Evolutionary conservation across 2,888 invertebrate genomes (phyloP), one percentile per base, ranked within the genome.

Genomic region (Drosophila fulvimacula): DNA sequence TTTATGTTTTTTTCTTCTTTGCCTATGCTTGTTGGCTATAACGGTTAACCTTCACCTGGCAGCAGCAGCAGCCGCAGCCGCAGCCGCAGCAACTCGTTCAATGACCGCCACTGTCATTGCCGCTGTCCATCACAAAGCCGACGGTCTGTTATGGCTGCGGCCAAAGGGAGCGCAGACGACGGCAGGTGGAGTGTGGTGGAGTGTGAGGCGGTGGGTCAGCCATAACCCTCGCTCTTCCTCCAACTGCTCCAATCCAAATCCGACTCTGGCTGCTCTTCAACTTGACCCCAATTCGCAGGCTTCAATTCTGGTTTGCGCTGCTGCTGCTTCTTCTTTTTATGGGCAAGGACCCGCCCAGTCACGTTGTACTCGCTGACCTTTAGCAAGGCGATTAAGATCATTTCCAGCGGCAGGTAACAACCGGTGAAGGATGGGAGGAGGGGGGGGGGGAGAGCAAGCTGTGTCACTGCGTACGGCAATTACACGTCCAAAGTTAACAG

Each of bases 61-160:
- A 51, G 46, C 15, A 56, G 51, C 36, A 27, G 27, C 27, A 27
- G 27, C 27, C 24, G 24, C 36, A 36, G 17, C 21, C 13, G 32
- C 10, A 15, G 44, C 27, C 10, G 46, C 32, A 24, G 41, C 17
- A 21, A 34, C 49, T 30, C 58, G 81, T 81, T 81, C 81, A 81
- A 82, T 84, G 81, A 81, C 81, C 81, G 81, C 56, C 76, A 74
- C 80, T 82, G 85, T 79, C 82, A 63, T 72, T 76, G 73, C 56
- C 69, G 59, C 34, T 38, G 62, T 60, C 62, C 73, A 55, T 42
- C 55, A 73, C 60, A 73, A 60, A 63, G 69, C 62, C 17, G 41
- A 1, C 39, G 13, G 51, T 62, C 55, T 73, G 74, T 73, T 61
- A 13, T 44, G 15, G 4, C 10, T 34, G 3, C n/a, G 17, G 41